Conservation (phyloP, 2,797 vertebrate species). For the Platalea minor region DNA sequence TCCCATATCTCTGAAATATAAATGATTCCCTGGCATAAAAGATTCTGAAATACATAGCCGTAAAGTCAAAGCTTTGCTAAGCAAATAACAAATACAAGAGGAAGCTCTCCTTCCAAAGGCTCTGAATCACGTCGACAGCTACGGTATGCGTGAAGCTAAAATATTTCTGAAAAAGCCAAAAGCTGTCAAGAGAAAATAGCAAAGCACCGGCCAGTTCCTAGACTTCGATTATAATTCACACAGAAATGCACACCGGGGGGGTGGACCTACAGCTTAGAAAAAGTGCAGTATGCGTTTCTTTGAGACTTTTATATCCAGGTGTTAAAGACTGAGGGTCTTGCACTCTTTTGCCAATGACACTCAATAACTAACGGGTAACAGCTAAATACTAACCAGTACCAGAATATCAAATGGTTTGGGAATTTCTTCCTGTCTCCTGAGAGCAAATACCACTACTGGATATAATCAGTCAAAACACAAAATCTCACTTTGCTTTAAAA, state of each 20-base stretch:
- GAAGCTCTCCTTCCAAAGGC: constrained; percentile 42
- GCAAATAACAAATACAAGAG: constrained; percentile 66
- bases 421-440: not conserved
- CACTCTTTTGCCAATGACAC: not conserved
- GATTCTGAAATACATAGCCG: constrained; percentile 64
- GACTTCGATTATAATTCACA: constrained; percentile 8
- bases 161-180: constrained; percentile 8
- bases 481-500: not conserved
- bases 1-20: constrained; percentile 35
- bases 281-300: not conserved
- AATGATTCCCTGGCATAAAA: constrained; percentile 53
- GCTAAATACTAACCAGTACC: not conserved
- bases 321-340: not conserved
- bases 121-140: constrained; percentile 59
- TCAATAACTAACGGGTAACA: not conserved
- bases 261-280: not conserved
- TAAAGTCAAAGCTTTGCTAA: constrained; percentile 64
- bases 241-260: not conserved
- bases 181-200: constrained; percentile 23
- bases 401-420: not conserved
- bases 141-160: not conserved
- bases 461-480: not conserved
- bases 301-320: constrained; percentile 6
- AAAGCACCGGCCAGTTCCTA: not conserved
- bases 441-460: not conserved